These are phyloP conservation scores for Zaprionus inermis DNA, from an alignment of 1,140 invertebrate species.

Conservation along the genomic window DNA sequence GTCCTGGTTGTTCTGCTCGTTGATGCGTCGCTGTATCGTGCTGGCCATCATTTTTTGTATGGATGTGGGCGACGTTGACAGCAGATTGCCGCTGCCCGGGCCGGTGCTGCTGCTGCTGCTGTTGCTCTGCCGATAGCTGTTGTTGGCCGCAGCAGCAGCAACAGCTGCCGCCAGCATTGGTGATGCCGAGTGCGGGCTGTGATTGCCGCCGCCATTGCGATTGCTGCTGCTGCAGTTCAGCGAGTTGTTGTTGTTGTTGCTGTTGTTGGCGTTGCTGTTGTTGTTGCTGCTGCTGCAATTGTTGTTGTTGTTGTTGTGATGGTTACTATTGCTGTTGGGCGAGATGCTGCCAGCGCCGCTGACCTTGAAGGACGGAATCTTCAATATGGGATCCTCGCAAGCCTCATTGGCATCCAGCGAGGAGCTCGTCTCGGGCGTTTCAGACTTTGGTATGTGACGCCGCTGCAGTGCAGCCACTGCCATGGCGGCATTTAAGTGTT, in stretches of 20 bases:
- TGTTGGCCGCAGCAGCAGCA: conserved; percentile 54
- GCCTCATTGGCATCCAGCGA: conserved; percentile 85
- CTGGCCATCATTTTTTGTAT: conserved; percentile 92
- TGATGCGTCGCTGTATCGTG: conserved; percentile 94
- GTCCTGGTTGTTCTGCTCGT: conserved; percentile 85
- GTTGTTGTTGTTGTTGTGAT: conserved; percentile 46
- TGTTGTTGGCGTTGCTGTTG: conserved; percentile 34
- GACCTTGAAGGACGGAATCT: conserved; percentile 95
- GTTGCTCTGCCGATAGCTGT: conserved; percentile 34
- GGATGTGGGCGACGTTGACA: conserved; percentile 85
- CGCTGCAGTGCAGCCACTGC: conserved; percentile 56
- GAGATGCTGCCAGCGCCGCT: conserved; percentile 85
- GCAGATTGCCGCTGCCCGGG: conserved; percentile 49
- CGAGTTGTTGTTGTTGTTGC: conserved; percentile 45
- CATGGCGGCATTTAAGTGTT: conserved; percentile 46
- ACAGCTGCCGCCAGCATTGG: conserved; percentile 78
- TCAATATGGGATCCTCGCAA: conserved; percentile 89
- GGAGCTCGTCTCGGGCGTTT: conserved; percentile 82
- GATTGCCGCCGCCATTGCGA: conserved; percentile 62
- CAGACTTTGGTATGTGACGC: conserved; percentile 81
- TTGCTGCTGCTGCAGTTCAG: conserved; percentile 42
- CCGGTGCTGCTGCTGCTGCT: not conserved
- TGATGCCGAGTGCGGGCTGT: conserved; percentile 72
- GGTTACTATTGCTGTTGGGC: conserved; percentile 79
- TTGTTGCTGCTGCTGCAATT: conserved; percentile 60